phyloP scores from a whole-genome alignment of 2,888 invertebrate genomes.

The Mimachlamys varia region DNA sequence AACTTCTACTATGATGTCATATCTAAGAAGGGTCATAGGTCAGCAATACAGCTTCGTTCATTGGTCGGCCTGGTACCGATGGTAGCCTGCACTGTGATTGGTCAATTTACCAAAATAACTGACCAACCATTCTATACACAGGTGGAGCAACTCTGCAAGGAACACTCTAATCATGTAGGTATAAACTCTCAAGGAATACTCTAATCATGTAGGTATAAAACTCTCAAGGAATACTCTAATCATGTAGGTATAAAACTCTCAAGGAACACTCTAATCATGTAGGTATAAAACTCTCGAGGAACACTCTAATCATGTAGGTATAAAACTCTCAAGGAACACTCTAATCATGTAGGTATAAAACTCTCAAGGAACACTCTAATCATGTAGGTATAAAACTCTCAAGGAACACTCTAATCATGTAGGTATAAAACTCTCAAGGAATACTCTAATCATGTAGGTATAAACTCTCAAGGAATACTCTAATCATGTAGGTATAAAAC shows the following conservation, averaged over 20 bases:
- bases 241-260: not conserved
- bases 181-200: not conserved
- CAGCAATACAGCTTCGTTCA: conserved; percentile 67
- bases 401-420: too few species aligned
- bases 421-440: too few species aligned
- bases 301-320: too few species aligned
- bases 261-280: too few species aligned
- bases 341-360: too few species aligned
- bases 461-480: not conserved
- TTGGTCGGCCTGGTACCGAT: conserved; percentile 73
- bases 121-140: not conserved
- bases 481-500: too few species aligned
- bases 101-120: not conserved
- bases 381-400: not conserved
- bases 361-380: too few species aligned
- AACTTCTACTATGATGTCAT: conserved; percentile 77
- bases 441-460: too few species aligned
- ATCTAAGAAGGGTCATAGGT: conserved; percentile 53
- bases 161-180: conserved; percentile 44
- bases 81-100: conserved; percentile 64
- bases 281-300: too few species aligned
- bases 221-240: too few species aligned
- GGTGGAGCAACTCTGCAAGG: conserved; percentile 17
- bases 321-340: not conserved
- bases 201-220: too few species aligned